These are phyloP conservation scores for Drosophila hamatofila DNA, from an alignment of 2,888 invertebrate genomes.

Conservation along the genomic window DNA sequence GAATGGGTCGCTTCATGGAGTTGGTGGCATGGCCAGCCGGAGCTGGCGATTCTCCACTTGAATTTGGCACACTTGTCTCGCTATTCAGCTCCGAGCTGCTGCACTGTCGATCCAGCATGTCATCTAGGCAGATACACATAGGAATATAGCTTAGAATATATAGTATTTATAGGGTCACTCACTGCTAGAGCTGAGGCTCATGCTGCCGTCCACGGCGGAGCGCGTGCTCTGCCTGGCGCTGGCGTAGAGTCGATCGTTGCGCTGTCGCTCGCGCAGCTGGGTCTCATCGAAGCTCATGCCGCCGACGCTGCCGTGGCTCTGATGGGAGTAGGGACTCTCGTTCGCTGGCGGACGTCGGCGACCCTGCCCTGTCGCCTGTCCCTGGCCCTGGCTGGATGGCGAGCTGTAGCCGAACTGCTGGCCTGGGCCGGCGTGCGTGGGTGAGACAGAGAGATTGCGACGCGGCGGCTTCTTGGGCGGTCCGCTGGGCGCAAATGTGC, in stretches of 20 bases:
- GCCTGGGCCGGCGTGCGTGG: conserved; percentile 88
- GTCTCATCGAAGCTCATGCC: conserved; percentile 76
- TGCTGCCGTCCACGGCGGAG: conserved; percentile 65
- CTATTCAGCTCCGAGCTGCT: conserved; percentile 73
- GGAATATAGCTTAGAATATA: too few relatives aligned
- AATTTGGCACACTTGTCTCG: conserved; percentile 75
- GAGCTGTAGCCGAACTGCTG: conserved; percentile 80
- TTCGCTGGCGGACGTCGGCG: conserved; percentile 61
- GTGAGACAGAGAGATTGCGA: conserved; percentile 93
- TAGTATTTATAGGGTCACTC: conserved; percentile 23
- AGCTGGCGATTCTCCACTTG: conserved; percentile 71
- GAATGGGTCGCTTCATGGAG: conserved; percentile 81
- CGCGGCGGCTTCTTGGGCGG: conserved; percentile 96
- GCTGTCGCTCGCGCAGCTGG: conserved; percentile 67
- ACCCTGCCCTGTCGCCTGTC: conserved; percentile 41
- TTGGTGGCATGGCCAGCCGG: conserved; percentile 52
- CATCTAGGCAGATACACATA: conserved; percentile 50
- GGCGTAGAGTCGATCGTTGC: conserved; percentile 76
- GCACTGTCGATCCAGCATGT: conserved; percentile 78
- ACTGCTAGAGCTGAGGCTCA: conserved; percentile 79
- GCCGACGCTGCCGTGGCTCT: conserved; percentile 78
- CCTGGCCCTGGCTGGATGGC: conserved; percentile 70
- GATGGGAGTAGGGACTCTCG: conserved; percentile 81
- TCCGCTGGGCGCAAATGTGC: conserved; percentile 87
- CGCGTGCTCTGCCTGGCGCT: conserved; percentile 78